phyloP scores from a whole-genome alignment of 2,113 vertebrate genomes.

The Heptranchias perlo region DNA sequence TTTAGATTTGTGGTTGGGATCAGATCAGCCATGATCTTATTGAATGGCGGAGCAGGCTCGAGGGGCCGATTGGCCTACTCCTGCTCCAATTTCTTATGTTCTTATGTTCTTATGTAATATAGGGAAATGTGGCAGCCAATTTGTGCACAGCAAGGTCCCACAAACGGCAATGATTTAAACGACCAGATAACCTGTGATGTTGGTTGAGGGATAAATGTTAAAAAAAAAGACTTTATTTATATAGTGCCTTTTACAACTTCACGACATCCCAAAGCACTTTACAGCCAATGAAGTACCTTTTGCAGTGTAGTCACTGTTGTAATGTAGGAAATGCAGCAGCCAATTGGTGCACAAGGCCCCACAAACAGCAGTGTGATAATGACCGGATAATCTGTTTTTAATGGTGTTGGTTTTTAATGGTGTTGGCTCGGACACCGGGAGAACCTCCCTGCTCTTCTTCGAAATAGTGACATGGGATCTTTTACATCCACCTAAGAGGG shows the following conservation, averaged over 20 bases:
- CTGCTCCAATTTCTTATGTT: no score
- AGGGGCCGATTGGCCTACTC: no score
- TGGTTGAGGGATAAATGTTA: neutral
- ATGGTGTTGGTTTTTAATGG: no score
- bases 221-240: neutral
- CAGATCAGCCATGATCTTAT: no score
- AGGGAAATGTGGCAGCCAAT: no score
- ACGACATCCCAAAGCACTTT: neutral
- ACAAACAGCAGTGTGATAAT: neutral
- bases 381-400: neutral
- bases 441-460: neutral
- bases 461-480: no score
- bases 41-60: no score
- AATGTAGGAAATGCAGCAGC: neutral
- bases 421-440: neutral
- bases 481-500: no score
- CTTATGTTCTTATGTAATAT: no score
- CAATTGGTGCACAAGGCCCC: no score
- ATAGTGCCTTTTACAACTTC: neutral
- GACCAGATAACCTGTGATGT: neutral
- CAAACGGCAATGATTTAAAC: neutral
- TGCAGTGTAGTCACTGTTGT: neutral
- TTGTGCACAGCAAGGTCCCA: neutral
- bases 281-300: neutral
- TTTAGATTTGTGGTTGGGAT: no score